Evolutionary conservation across 2,888 invertebrate genomes (phyloP).

Genomic region (Glaucopsyche alexis): DNA sequence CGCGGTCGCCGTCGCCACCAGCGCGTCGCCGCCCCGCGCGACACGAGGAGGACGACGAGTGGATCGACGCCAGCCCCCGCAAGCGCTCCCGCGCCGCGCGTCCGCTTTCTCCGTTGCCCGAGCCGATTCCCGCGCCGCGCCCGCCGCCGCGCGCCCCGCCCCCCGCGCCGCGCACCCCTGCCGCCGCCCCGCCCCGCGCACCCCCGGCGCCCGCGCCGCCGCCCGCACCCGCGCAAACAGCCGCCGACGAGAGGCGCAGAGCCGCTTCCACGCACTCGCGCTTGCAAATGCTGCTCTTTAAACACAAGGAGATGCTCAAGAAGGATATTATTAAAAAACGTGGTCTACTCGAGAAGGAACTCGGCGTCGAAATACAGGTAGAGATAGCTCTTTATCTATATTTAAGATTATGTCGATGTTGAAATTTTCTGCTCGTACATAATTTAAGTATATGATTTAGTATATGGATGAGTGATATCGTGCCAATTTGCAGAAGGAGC

Average conservation of each 20-base stretch:
- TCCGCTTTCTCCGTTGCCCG: conserved; percentile 44
- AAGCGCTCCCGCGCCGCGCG: conserved; percentile 48
- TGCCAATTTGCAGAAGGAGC: conserved; percentile 80
- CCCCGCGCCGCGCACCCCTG: conserved; percentile 58
- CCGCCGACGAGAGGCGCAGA: conserved; percentile 73
- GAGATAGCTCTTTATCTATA: background rate
- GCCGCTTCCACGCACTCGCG: conserved; percentile 79
- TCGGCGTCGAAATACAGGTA: conserved; percentile 93
- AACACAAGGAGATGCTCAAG: conserved; percentile 94
- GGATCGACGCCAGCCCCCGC: conserved; percentile 64
- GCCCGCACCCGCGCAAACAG: conserved; percentile 45
- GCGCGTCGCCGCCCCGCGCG: conserved; percentile 58
- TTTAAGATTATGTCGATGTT: background rate
- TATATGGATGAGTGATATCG: background rate
- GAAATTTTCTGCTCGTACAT: no score
- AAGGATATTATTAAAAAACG: conserved; percentile 96
- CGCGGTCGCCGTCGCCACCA: conserved; percentile 53
- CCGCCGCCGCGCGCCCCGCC: conserved; percentile 43
- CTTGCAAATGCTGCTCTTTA: conserved; percentile 87
- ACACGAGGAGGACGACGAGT: conserved; percentile 69
- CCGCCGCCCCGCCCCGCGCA: conserved; percentile 34
- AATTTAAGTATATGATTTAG: no score
- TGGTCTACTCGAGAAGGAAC: conserved; percentile 91
- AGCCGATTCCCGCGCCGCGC: conserved; percentile 41
- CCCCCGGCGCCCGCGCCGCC: conserved; percentile 36